Evolutionary conservation across 2,888 invertebrate species (phyloP), one percentile per base, ranked within the genome.

Genomic region (Mactromeris polynyma): DNA sequence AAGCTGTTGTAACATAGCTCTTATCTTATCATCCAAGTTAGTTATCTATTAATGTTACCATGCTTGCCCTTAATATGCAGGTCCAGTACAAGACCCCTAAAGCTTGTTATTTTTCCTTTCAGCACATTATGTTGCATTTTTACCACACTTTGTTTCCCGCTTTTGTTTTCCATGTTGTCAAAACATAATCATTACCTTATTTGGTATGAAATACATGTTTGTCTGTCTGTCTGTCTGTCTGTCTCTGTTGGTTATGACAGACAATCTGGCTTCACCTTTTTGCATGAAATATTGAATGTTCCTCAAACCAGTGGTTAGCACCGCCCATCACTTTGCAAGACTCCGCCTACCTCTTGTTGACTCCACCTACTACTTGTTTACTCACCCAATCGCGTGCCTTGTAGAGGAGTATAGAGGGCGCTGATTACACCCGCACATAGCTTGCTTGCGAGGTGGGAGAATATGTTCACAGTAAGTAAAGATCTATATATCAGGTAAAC

Each of bases 361-460:
- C 84, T 51, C 77, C 78, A 36, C 78, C 84, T 54, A 51, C 84
- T 78, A 84, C 84, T 51, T 84, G 77, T 77, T 78, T 84, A 84
- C 77, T 54, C 84, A 54, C 54, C 78, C 54, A 84, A 84, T 77
- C 73, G 46, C 84, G 78, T 73, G 84, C 84, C 51, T 84, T 78
- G 78, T 84, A 84, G 78, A 84, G 78, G 78, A 84, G 54, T 78
- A 42, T 85, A 82, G 83, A 82, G 81, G 86, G 81, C 86, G 78
- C 78, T 86, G 82, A 73, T 31, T 73, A 51, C 46, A 73, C 73
- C 31, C 73, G n/a, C 87, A 79, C 33, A 21, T 77, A 78, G 78
- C 87, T 85, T 85, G 89, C 89, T 85, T 89, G 83, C 64, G 81
- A 89, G 89, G 83, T 86, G 81, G 84, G 89, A 81, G 33, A 78